phyloP scores from a whole-genome alignment of 2,113 vertebrate species.

The Galbula dea region DNA sequence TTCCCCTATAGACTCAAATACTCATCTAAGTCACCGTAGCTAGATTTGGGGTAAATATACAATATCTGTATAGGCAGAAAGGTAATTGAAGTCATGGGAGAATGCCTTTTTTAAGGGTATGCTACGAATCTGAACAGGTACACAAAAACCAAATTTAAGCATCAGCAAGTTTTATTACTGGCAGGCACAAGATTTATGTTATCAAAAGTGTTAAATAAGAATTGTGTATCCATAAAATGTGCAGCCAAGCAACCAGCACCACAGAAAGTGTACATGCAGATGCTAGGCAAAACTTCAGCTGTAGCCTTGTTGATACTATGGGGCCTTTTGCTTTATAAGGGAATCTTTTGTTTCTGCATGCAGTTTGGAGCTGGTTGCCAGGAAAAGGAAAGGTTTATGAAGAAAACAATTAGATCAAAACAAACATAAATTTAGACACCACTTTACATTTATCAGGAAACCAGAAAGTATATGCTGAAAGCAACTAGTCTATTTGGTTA shows the following conservation, averaged over 20 bases:
- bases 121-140: neutral
- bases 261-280: neutral
- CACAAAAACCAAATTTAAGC: neutral
- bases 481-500: neutral
- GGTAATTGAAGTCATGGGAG: neutral
- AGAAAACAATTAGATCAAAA: neutral
- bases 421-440: neutral
- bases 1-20: neutral
- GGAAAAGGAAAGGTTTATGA: neutral
- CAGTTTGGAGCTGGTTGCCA: neutral
- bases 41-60: neutral
- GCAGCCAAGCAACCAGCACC: neutral
- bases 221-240: neutral
- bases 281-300: neutral
- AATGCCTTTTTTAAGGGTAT: neutral
- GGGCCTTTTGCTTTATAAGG: neutral
- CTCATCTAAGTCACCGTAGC: neutral
- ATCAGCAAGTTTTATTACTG: neutral
- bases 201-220: conserved; percentile 10
- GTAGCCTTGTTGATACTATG: neutral
- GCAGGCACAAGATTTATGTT: neutral
- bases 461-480: neutral
- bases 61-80: neutral
- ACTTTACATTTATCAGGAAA: neutral
- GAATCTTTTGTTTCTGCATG: neutral